Base-by-base conservation (phyloP, 1,140 invertebrate species). In the Drosophila sproati region DNA sequence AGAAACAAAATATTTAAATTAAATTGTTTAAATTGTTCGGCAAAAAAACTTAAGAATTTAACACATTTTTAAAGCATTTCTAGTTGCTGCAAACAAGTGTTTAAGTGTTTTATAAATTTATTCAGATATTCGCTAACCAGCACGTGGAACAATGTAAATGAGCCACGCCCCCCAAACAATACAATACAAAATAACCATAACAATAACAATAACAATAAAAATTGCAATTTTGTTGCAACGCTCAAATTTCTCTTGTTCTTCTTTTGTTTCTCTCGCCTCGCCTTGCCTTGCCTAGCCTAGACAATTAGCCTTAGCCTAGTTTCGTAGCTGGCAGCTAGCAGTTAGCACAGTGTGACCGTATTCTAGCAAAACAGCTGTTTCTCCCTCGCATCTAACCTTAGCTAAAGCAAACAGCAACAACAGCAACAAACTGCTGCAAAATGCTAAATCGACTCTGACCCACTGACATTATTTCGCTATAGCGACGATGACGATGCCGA, bases 391-490 rank as follows among this genome's bases (percentile, higher is more conserved):
- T 69, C 61, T 82, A 82, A 82, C 79, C 79, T 82, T 82, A 80
- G 63, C 67, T 41, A 74, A 43, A 57, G 35, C 47, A 66, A 66
- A 56, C 45, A 72, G 61, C 51, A 66, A 64, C 37, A 55, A 51
- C 29, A 61, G 61, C 48, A 64, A 41, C 4, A 45, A 37, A 70
- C 29, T 71, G 60, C 68, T 51, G 64, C 75, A 64, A 85, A 85
- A 85, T 87, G 82, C 82, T 85, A 87, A 86, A 86, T 87, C 82
- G 82, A 86, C 82, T 87, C 82, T 86, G 82, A 86, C 82, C 82
- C 82, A 86, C 82, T 86, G 82, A 86, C 82, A 86, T 79, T 86
- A 88, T 86, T 86, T 87, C 70, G 43, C 64, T 66, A 67, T 67
- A 73, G 45, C 70, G 37, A 31, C 67, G 37, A 43, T 34, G 61